Conservation (phyloP, 2,113 vertebrate genomes). For the Sus scrofa region T2T-Sscrofa CM000820.6:21328001-21328500, state of each 20-base stretch:
- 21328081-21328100: not conserved
- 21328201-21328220: not conserved
- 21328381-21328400: not conserved
- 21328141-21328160: not conserved
- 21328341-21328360: not conserved
- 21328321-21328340: not conserved
- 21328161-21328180: not conserved
- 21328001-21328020: not conserved
- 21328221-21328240: not conserved
- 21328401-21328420: not conserved
- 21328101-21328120: not conserved
- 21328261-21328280: not conserved
- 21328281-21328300: not conserved
- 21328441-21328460: not conserved
- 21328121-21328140: not conserved
- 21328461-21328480: not conserved
- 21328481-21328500: not conserved
- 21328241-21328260: not conserved
- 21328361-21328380: not conserved
- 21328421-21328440: not conserved
- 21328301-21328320: not conserved
- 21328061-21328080: conserved; percentile 3
- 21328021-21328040: conserved; percentile 7
- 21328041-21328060: not conserved
- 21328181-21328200: not conserved